These are phyloP conservation scores for Oncorhynchus clarkii DNA, from an alignment of 2,113 vertebrate species.

Conservation along the genomic window DNA sequence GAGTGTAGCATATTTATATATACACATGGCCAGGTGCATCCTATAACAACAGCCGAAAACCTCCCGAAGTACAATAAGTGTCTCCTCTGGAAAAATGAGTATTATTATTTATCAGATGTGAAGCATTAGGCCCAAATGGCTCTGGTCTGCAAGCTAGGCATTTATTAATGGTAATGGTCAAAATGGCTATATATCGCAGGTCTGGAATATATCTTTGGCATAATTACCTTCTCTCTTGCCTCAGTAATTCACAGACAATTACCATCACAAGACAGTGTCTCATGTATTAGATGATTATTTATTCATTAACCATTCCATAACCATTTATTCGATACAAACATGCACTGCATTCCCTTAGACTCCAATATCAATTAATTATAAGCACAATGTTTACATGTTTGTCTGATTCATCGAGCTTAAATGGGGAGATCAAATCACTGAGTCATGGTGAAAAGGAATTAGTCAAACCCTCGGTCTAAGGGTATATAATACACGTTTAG, in stretches of 20 bases:
- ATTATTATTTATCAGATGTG: constrained; percentile 53
- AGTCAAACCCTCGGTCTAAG: background rate
- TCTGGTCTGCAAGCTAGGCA: constrained; percentile 34
- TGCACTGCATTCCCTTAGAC: background rate
- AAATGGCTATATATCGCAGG: constrained; percentile 36
- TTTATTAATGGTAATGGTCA: constrained; percentile 53
- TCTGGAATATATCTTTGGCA: constrained; percentile 22
- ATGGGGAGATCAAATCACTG: background rate
- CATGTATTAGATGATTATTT: constrained; percentile 9
- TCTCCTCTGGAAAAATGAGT: background rate
- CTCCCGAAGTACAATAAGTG: background rate
- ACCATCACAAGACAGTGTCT: constrained; percentile 1
- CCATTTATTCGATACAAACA: constrained; percentile 7
- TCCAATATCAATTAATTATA: background rate
- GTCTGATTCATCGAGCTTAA: background rate
- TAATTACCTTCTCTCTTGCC: constrained; percentile 4
- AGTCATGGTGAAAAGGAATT: background rate
- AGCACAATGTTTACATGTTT: background rate
- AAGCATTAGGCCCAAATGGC: constrained; percentile 42
- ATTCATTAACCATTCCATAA: background rate
- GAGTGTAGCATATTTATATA: too few relatives aligned
- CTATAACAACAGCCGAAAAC: background rate
- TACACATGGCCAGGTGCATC: background rate
- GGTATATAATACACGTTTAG: background rate
- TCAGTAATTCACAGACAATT: background rate